A percentile compares a stretch with the other conserved stretches of the same genome.
These are phyloP conservation scores for Nysson spinosus DNA, from an alignment of 2,888 invertebrate species.

Conservation along the genomic window DNA sequence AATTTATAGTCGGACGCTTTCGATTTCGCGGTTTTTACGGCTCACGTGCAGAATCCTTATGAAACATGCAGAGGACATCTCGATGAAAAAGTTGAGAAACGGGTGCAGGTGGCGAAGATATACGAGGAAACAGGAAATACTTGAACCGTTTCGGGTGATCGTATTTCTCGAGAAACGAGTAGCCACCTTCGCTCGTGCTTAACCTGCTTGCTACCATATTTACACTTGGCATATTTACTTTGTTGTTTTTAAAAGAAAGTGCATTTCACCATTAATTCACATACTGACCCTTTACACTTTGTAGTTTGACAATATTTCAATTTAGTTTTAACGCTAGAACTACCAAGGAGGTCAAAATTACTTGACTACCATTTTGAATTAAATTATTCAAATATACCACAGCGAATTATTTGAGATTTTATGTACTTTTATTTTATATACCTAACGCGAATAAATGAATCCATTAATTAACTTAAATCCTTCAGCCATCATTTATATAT, in stretches of 20 bases:
- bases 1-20: constrained; percentile 52
- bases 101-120: constrained; percentile 63
- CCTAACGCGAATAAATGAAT: too few relatives aligned
- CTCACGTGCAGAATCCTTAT: constrained; percentile 56
- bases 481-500: too few relatives aligned
- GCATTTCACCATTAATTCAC: constrained; percentile 37
- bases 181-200: constrained; percentile 13
- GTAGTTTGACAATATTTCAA: background rate
- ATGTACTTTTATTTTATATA: too few relatives aligned
- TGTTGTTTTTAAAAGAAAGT: constrained; percentile 12
- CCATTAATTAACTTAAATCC: too few relatives aligned
- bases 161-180: constrained; percentile 54
- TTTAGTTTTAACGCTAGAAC: too few relatives aligned
- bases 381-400: too few relatives aligned
- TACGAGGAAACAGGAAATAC: constrained; percentile 63
- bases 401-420: too few relatives aligned
- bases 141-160: constrained; percentile 58
- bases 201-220: constrained; percentile 11
- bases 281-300: constrained; percentile 9
- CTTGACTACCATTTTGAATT: too few relatives aligned
- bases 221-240: constrained; percentile 44
- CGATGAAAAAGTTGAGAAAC: constrained; percentile 64
- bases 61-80: constrained; percentile 61
- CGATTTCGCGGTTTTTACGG: constrained; percentile 58
- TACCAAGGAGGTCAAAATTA: too few relatives aligned